phyloP scores from a whole-genome alignment of 2,888 invertebrate genomes.

The Corythucha ciliata region DNA sequence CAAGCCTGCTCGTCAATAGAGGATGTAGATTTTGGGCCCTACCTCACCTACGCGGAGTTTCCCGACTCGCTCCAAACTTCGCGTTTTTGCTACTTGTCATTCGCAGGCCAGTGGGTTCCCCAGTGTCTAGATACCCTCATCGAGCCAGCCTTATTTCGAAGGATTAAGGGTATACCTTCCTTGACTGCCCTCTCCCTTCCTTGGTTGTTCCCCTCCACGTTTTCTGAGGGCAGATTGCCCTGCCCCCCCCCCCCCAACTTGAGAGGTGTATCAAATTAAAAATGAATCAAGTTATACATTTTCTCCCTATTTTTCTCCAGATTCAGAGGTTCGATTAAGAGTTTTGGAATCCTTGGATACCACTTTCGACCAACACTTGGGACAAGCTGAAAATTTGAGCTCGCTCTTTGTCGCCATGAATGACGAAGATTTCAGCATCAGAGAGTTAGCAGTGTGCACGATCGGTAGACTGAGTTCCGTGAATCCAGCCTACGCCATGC shows the following conservation, averaged over 20 bases:
- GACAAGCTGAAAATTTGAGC: slow-evolving; percentile 90
- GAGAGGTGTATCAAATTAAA: background rate
- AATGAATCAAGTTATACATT: background rate
- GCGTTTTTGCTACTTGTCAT: too few species aligned
- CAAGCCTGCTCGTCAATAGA: too few species aligned
- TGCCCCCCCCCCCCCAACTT: background rate
- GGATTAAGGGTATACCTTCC: too few species aligned
- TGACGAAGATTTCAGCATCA: slow-evolving; percentile 92
- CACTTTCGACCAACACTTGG: slow-evolving; percentile 87
- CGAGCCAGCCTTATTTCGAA: too few species aligned
- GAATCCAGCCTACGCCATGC: slow-evolving; percentile 98
- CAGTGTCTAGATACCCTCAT: too few species aligned
- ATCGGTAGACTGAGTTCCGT: slow-evolving; percentile 85
- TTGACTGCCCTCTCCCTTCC: too few species aligned
- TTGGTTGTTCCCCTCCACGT: too few species aligned
- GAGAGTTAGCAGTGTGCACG: slow-evolving; percentile 87
- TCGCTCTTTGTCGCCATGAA: slow-evolving; percentile 90
- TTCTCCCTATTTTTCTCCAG: slow-evolving; percentile 41
- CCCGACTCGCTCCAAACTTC: too few species aligned
- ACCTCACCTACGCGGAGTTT: too few species aligned
- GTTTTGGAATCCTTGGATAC: slow-evolving; percentile 84
- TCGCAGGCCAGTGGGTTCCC: too few species aligned
- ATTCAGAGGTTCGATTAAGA: slow-evolving; percentile 86
- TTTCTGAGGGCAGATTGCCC: too few species aligned
- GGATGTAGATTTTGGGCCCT: too few species aligned